A percentile compares a stretch with the other conserved stretches of the same genome.
These are phyloP conservation scores for Apamea monoglypha DNA, from an alignment of 2,888 invertebrate species.

Conservation along the genomic window DNA sequence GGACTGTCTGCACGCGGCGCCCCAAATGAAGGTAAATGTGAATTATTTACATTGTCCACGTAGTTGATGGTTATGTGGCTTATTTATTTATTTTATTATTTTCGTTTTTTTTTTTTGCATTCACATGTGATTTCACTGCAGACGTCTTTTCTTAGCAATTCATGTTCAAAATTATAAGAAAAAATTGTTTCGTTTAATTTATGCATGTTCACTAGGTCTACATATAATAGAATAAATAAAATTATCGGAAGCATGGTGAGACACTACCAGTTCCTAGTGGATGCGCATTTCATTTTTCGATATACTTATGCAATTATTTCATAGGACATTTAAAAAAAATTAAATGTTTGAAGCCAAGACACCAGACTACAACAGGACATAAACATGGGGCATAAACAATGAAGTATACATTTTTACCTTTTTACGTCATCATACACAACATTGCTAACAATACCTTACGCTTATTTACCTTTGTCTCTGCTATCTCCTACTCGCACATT, in stretches of 20 bases:
- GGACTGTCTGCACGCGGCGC: constrained; percentile 71
- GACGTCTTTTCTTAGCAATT: constrained; percentile 86
- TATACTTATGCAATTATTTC: constrained; percentile 57
- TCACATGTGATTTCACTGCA: constrained; percentile 91
- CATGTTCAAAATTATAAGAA: constrained; percentile 78
- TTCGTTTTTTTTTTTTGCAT: constrained; percentile 83
- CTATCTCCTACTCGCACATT: constrained; percentile 39
- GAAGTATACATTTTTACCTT: constrained; percentile 53
- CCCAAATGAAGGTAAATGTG: constrained; percentile 81
- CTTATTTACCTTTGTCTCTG: constrained; percentile 45
- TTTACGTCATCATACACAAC: constrained; percentile 55
- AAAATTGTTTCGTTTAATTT: constrained; percentile 58
- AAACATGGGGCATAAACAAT: constrained; percentile 56
- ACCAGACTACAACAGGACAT: constrained; percentile 63
- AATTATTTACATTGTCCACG: constrained; percentile 78
- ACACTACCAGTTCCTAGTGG: constrained; percentile 73
- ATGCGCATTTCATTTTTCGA: constrained; percentile 88
- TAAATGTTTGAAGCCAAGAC: constrained; percentile 58
- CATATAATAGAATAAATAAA: constrained; percentile 61
- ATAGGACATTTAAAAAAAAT: constrained; percentile 52
- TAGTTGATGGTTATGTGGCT: constrained; percentile 88
- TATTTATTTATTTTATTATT: constrained; percentile 88
- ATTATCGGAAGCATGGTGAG: constrained; percentile 81
- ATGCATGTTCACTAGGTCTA: constrained; percentile 81
- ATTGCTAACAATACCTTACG: constrained; percentile 61